Base-by-base conservation (phyloP, 1,140 invertebrate species). In the Drosophila bocki region DNA sequence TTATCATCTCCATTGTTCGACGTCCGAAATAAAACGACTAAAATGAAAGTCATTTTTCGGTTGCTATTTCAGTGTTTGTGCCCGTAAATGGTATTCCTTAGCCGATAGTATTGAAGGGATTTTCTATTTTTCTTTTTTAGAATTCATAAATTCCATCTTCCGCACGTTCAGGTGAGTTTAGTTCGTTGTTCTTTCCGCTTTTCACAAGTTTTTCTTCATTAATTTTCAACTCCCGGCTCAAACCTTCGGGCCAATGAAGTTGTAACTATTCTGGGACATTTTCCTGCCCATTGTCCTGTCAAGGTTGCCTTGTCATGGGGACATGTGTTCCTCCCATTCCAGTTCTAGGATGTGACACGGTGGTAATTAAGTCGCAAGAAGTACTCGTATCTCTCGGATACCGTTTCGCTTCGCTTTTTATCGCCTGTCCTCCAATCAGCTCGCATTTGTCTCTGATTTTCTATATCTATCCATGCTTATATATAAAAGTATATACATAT, bases 11-110 rank as follows among this genome's bases (percentile, higher is more conserved):
- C 60, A 78, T 87, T 84, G 80, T 83, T 72, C 37, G 42, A 47
- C n/a, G 8, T 45, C 19, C 32, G 19, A 61, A 60, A 39, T 26
- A 13, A 41, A 45, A 45, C 58, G 35, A 81, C 82, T 78, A 91
- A 90, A 91, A 80, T 91, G 88, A 91, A 91, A 91, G 88, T 91
- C 88, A 91, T 91, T 91, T 88, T 80, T 72, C 68, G 69, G 69
- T 41, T 71, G 47, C 67, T 53, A 33, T 67, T 67, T 45, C 63
- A 19, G 41, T 51, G 47, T 50, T 50, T 48, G 9, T 45, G 5
- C 6, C 42, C 35, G 12, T 61, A 88, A 82, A 82, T 83, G 72
- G 57, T 82, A 75, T 81, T 71, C 29, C 53, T 65, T 65, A 35
- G 41, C 35, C 12, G 22, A 50, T 35, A 39, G 57, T 67, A 29